Evolutionary conservation across 2,888 invertebrate genomes (phyloP).

Genomic region (Drepanosiphum platanoidis): DNA sequence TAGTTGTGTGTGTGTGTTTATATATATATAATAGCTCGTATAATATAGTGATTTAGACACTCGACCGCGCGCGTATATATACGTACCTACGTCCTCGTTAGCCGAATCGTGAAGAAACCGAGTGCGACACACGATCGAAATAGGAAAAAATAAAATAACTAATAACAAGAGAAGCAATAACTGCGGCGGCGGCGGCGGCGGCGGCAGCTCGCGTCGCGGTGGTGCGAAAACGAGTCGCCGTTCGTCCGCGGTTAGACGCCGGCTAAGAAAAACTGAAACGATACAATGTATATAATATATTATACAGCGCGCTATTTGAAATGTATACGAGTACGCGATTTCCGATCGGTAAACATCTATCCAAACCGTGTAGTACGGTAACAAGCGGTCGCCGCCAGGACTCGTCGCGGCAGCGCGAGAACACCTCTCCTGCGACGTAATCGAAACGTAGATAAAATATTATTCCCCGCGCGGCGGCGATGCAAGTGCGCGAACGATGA

Average conservation of each 20-base stretch:
- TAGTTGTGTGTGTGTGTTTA: too few species aligned
- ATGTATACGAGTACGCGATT: too few species aligned
- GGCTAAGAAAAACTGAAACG: not conserved
- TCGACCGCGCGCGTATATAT: not conserved
- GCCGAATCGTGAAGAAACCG: not conserved
- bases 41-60: not conserved
- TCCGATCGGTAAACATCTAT: too few species aligned
- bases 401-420: too few species aligned
- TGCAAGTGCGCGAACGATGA: too few species aligned
- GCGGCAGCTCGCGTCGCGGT: not conserved
- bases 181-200: not conserved
- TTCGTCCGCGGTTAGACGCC: not conserved
- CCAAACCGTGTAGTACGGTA: too few species aligned
- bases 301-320: too few species aligned
- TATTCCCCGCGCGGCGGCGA: too few species aligned
- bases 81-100: not conserved
- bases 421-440: too few species aligned
- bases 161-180: not conserved
- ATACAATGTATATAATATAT: not conserved
- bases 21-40: too few species aligned
- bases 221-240: not conserved
- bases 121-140: not conserved
- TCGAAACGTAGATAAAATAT: too few species aligned
- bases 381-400: too few species aligned
- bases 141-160: not conserved